phyloP scores from a whole-genome alignment of 2,113 vertebrate genomes.

The Dicaeum eximium region DNA sequence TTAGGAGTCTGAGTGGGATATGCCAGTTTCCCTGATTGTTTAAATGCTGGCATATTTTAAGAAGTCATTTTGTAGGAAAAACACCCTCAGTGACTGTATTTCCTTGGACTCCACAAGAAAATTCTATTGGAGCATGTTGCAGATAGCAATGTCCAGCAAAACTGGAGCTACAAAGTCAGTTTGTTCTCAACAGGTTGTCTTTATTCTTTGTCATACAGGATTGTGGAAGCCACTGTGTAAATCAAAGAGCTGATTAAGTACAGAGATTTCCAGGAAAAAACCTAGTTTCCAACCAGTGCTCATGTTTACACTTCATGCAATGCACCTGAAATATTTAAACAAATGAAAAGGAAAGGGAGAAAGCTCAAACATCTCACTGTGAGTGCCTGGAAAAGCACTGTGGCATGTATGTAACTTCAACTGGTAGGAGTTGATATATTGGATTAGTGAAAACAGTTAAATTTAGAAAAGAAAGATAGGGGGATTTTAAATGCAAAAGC shows the following conservation, averaged over 20 bases:
- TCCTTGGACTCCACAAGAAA: not conserved
- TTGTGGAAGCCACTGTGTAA: not conserved
- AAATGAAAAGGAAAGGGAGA: not conserved
- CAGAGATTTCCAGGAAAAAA: conserved; percentile 1
- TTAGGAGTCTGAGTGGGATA: not conserved
- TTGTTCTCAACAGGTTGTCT: not conserved
- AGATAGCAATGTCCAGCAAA: not conserved
- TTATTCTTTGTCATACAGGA: not conserved
- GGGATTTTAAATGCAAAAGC: not conserved
- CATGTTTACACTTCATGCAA: conserved; percentile 8
- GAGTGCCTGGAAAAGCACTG: not conserved
- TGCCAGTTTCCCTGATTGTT: not conserved
- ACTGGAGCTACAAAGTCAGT: not conserved
- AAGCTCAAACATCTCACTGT: not conserved
- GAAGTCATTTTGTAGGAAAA: not conserved
- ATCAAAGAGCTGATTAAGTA: not conserved
- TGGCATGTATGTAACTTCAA: not conserved
- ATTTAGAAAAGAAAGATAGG: not conserved
- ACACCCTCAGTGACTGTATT: not conserved
- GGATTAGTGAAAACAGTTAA: not conserved
- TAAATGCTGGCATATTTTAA: not conserved
- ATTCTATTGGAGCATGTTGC: not conserved
- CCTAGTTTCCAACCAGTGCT: not conserved
- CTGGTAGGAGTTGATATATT: not conserved
- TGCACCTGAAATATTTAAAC: not conserved